Percentiles rank a stretch among this genome's conserved stretches.
Evolutionary conservation across 2,113 vertebrate genomes (phyloP).

Genomic region (Peucedramus taeniatus): DNA sequence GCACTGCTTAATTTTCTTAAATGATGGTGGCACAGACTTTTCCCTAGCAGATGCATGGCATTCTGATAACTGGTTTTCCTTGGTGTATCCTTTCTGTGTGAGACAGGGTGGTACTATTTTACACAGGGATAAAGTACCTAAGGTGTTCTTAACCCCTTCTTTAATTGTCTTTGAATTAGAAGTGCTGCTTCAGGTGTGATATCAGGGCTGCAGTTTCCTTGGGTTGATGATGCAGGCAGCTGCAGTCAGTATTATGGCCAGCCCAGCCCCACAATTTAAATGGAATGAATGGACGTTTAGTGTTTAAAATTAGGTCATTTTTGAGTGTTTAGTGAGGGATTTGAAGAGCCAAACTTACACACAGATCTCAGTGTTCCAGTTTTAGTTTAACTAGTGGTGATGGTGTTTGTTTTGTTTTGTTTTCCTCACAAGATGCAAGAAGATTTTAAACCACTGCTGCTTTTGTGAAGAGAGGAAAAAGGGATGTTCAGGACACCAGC

Average conservation of each 20-base stretch:
- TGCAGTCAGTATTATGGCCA: not conserved
- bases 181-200: not conserved
- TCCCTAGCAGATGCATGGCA: not conserved
- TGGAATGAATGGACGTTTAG: not conserved
- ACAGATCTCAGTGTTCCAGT: not conserved
- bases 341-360: not conserved
- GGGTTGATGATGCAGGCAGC: not conserved
- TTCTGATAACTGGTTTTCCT: not conserved
- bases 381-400: not conserved
- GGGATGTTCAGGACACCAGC: not conserved
- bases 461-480: not conserved
- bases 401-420: not conserved
- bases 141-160: not conserved
- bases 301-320: constrained; percentile 5
- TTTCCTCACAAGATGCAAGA: not conserved
- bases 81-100: not conserved
- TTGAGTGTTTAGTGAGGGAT: not conserved
- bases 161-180: not conserved
- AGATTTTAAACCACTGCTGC: not conserved
- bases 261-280: not conserved
- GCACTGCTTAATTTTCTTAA: not conserved
- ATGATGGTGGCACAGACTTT: not conserved
- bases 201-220: not conserved
- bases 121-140: not conserved
- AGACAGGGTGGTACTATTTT: not conserved